Base-by-base conservation (phyloP, 2,888 invertebrate genomes). In the Ditylenchus weischeri region DNA sequence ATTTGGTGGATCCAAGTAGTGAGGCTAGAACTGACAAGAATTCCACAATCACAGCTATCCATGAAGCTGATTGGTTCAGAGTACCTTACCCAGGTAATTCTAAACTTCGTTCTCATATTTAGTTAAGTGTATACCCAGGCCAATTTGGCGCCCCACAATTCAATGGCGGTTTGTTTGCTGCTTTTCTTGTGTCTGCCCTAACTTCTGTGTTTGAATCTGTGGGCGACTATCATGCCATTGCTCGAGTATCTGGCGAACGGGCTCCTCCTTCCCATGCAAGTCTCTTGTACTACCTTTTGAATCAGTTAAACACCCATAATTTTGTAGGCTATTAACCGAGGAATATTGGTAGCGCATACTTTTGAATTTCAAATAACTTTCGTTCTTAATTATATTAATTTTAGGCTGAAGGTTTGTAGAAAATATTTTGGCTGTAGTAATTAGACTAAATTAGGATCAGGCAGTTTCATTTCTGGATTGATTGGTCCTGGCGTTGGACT, bases 401-500 rank as follows among this genome's bases (percentile, higher is more conserved):
- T 11, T 29, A 54, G 54, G 54, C 54, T 23, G 54, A 54, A 54
- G 54, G 54, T 54, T 54, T 15, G 54, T 23, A 15, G 2, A 43
- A 43, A 43, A 29, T 5, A 5, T 43, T 43, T 43, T 15, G 43
- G 11, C 1, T 43, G 43, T 8, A 43, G 3, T 43, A 43, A 43
- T 15, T 43, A 13, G 43, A n/a, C 0, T 57, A 58, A 29, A 60
- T 69, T 13, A 59, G 75, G 78, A 57, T 29, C 76, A 11, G 79
- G 80, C n/a, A 90, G 90, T 0, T 86, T 91, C 65, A 84, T 92
- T 54, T 90, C 91, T 0, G 92, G 91, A 0, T 86, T 91, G 6
- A 90, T 90, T 89, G 92, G 92, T 15, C 88, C 90, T 36, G 91
- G 91, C 0, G 91, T 90, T 79, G 91, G 91, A 0, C 91, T 91